These are phyloP conservation scores for Cuculus canorus DNA, from an alignment of 2,797 vertebrate genomes.

Conservation along the genomic window DNA sequence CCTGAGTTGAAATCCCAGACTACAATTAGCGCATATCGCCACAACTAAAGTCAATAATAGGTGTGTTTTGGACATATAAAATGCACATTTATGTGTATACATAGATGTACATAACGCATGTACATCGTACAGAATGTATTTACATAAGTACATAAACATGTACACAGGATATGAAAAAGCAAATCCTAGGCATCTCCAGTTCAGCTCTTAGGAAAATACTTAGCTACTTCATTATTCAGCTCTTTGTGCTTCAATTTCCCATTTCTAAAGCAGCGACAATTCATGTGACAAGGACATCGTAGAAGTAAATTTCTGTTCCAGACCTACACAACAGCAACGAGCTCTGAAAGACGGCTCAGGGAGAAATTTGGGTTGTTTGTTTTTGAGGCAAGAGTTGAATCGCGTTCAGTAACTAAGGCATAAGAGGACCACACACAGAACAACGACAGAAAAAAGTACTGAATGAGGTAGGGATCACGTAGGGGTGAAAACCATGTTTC, in stretches of 20 bases:
- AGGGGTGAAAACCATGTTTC: neutral
- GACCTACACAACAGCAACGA: neutral
- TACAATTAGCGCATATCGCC: neutral
- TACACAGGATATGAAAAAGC: neutral
- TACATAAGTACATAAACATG: fast-evolving
- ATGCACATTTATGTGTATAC: neutral
- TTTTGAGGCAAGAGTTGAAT: neutral
- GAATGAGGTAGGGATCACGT: neutral
- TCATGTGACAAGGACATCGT: neutral
- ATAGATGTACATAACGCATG: fast-evolving
- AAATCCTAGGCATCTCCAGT: fast-evolving
- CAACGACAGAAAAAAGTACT: neutral
- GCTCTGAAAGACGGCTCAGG: neutral
- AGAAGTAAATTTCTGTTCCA: neutral
- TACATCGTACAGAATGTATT: fast-evolving
- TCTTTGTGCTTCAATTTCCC: neutral
- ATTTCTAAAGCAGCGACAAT: fast-evolving
- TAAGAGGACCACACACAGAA: constrained; percentile 12
- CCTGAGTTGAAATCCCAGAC: neutral
- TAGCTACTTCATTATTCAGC: neutral
- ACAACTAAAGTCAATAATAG: fast-evolving
- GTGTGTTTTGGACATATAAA: neutral
- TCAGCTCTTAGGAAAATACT: neutral
- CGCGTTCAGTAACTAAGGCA: neutral
- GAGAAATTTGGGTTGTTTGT: neutral